Evolutionary conservation across 2,113 vertebrate species (phyloP), one percentile per base, ranked within the genome.

Genomic region (Pleuronectes platessa): DNA sequence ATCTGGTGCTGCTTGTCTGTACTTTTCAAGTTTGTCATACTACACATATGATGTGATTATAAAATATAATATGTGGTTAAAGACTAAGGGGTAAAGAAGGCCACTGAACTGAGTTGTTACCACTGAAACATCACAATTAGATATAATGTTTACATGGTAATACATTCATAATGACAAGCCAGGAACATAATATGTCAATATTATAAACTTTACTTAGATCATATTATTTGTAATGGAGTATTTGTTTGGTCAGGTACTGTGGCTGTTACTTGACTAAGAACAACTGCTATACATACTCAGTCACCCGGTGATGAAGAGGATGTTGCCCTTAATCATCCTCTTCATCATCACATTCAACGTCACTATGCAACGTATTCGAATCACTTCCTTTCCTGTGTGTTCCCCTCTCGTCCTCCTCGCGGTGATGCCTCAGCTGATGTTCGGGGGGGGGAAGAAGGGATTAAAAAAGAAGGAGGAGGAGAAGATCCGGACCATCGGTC

Each of bases 391-490:
- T 51, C 31, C 5, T 31, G 31, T 6, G 31, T 6, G 31, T 51
- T 51, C 47, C 10, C 8, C 47, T 17, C 69, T 71, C 40, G n/a
- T 61, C 60, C 12, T 65, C 75, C 37, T 59, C 59, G 12, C 14
- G 1, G 17, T 13, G 61, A 51, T 61, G 62, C 56, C 40, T 56
- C 71, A 83, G n/a, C 54, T n/a, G 20, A 8, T 11, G 51, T 5
- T 54, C 51, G 51, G 20, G 47, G 17, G 47, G 17, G 20, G 47
- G 4, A 20, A 51, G 47, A 51, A 15, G 18, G 47, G 47, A 51
- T 51, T 17, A 51, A 51, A 51, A 17, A 51, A 18, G 26, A 3
- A 18, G 47, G 47, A 49, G 47, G 47, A 51, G 47, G 47, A 51
- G 47, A 6, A 20, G 5, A 6, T 18, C 47, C 47, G 18, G 47